Percentiles rank a stretch among this genome's conserved stretches.
phyloP scores from a whole-genome alignment of 2,888 invertebrate species.

The Salpingus planirostris region DNA sequence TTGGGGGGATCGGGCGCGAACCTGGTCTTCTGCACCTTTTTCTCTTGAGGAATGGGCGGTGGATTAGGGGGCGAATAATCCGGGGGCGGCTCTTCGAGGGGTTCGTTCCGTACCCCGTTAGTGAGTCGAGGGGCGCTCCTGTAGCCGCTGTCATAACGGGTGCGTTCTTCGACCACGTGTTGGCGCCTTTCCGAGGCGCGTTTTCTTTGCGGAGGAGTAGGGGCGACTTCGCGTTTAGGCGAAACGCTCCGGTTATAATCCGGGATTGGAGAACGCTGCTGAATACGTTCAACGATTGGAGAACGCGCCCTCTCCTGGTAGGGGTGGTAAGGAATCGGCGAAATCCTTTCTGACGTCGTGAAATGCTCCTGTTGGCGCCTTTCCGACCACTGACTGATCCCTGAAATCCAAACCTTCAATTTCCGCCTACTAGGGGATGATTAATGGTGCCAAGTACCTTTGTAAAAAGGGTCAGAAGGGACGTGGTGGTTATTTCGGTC shows the following conservation, averaged over 20 bases:
- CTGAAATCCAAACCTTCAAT: too few species aligned
- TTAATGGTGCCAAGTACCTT: too few species aligned
- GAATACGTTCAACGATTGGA: slow-evolving; percentile 15
- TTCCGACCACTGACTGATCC: slow-evolving; percentile 74
- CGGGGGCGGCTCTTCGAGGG: slow-evolving; percentile 57
- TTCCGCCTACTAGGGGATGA: too few species aligned
- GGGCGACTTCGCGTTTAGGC: slow-evolving; percentile 41
- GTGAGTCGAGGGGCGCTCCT: slow-evolving; percentile 8
- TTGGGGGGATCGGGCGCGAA: slow-evolving; percentile 48
- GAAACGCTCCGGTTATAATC: slow-evolving; percentile 20
- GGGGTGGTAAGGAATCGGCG: slow-evolving; percentile 11
- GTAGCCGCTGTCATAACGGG: slow-evolving; percentile 6
- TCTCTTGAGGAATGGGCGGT: slow-evolving; percentile 40
- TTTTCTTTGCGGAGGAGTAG: slow-evolving; percentile 59
- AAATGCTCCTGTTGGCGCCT: slow-evolving; percentile 33
- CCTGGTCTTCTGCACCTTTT: slow-evolving; percentile 62
- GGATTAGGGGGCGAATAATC: slow-evolving; percentile 56
- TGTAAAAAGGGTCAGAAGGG: slow-evolving; percentile 22
- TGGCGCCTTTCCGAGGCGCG: slow-evolving; percentile 44
- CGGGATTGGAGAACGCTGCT: slow-evolving; percentile 23
- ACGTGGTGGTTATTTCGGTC: slow-evolving; percentile 40
- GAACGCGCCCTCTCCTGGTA: slow-evolving; percentile 19
- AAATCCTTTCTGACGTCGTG: slow-evolving; percentile 15
- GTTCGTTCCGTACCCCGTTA: slow-evolving; percentile 33
- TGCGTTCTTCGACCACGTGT: slow-evolving; percentile 21